Percentiles rank a stretch among this genome's conserved stretches.
phyloP scores from a whole-genome alignment of 2,113 vertebrate genomes.

The Archocentrus centrarchus region DNA sequence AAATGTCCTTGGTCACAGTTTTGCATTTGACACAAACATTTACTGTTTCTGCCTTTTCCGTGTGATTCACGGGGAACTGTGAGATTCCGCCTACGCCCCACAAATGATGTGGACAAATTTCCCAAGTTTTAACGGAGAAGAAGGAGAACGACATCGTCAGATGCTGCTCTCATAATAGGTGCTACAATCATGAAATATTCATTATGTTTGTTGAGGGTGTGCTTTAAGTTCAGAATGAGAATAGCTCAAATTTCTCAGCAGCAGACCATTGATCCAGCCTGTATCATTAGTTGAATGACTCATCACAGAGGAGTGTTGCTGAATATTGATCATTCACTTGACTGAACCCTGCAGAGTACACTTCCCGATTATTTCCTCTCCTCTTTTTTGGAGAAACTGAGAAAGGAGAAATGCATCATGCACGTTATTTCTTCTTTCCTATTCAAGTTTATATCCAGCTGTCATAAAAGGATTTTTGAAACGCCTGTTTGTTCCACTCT shows the following conservation, averaged over 20 bases:
- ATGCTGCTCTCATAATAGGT: constrained; percentile 4
- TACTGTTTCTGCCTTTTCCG: not conserved
- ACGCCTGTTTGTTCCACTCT: not conserved
- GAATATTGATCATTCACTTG: constrained; percentile 58
- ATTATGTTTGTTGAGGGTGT: constrained; percentile 15
- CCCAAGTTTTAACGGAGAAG: not conserved
- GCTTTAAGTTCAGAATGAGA: constrained; percentile 42
- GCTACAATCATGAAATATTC: constrained; percentile 49
- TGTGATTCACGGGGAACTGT: not conserved
- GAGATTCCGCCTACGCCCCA: not conserved
- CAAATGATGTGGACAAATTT: not conserved
- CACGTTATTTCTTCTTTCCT: not conserved
- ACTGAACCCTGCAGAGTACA: constrained; percentile 11
- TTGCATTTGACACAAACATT: not conserved
- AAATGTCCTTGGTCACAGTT: not conserved
- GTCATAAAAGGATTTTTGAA: constrained; percentile 2
- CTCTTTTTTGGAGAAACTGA: not conserved
- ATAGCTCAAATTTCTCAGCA: constrained; percentile 27
- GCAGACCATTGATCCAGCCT: constrained; percentile 45
- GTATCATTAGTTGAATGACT: constrained; percentile 56
- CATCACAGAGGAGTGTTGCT: constrained; percentile 46
- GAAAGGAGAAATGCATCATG: not conserved
- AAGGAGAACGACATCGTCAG: constrained; percentile 4
- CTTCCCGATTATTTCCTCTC: not conserved
- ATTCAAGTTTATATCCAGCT: not conserved